Conservation (phyloP, 2,888 invertebrate species). For the Acleris sparsana region DNA sequence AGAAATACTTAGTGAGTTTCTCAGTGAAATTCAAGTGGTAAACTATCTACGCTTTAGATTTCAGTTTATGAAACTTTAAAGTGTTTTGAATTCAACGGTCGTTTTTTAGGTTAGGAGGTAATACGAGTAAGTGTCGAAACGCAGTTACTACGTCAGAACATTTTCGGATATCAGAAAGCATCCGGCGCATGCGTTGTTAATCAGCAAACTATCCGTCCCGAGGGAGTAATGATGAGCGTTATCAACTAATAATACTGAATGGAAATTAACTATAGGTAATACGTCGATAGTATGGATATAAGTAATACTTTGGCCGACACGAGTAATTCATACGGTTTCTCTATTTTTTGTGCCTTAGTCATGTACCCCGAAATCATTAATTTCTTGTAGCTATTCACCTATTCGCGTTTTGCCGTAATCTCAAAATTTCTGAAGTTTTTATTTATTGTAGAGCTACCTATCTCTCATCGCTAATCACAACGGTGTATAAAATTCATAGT, state of each 20-base stretch:
- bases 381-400: too few relatives aligned
- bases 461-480: too few relatives aligned
- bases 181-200: slow-evolving; percentile 66
- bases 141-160: slow-evolving; percentile 9
- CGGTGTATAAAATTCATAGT: too few relatives aligned
- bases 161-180: slow-evolving; percentile 43
- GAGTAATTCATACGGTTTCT: slow-evolving; percentile 63
- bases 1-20: slow-evolving; percentile 71
- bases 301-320: slow-evolving; percentile 78
- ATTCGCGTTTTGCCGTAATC: too few relatives aligned
- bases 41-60: slow-evolving; percentile 55
- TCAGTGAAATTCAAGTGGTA: slow-evolving; percentile 66
- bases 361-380: too few relatives aligned
- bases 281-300: slow-evolving; percentile 62
- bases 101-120: slow-evolving; percentile 21
- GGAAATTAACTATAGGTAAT: slow-evolving; percentile 65
- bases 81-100: slow-evolving; percentile 29
- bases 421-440: too few relatives aligned
- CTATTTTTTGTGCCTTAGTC: slow-evolving; percentile 29
- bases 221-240: slow-evolving; percentile 41
- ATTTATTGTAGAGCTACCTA: too few relatives aligned
- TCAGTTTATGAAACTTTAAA: slow-evolving; percentile 37
- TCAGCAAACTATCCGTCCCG: slow-evolving; percentile 44
- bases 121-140: slow-evolving; percentile 12
- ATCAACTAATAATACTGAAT: slow-evolving; percentile 77